A percentile compares a stretch with the other conserved stretches of the same genome.
Conservation (phyloP, 2,797 vertebrate genomes). For the Pangasius mekongensis region DNA sequence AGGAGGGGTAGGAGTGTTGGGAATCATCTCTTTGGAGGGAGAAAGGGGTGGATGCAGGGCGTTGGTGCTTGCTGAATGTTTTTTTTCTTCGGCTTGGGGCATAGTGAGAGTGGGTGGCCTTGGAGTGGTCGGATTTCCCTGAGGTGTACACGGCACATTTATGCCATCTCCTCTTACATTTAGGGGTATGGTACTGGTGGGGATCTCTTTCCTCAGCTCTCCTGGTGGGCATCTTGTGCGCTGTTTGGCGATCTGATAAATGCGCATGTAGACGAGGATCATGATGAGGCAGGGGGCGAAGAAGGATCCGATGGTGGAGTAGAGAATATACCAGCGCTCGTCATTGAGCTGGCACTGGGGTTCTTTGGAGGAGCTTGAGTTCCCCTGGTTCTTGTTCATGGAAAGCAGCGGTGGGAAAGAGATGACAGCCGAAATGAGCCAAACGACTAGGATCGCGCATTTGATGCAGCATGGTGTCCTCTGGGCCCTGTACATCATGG, state of each 20-base stretch:
- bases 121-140: conserved; percentile 60
- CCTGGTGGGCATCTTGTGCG: conserved; percentile 80
- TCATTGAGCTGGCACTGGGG: conserved; percentile 88
- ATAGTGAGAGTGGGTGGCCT: conserved; percentile 75
- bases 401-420: conserved; percentile 91
- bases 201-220: conserved; percentile 73
- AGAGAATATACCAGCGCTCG: conserved; percentile 93
- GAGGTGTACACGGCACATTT: conserved; percentile 64
- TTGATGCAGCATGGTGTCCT: conserved; percentile 89
- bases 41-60: conserved; percentile 74
- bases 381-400: conserved; percentile 78
- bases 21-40: conserved; percentile 55
- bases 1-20: conserved; percentile 53
- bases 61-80: conserved; percentile 61
- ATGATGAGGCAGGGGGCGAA: conserved; percentile 95
- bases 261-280: conserved; percentile 92
- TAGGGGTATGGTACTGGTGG: conserved; percentile 62
- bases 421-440: conserved; percentile 89
- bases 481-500: conserved; percentile 85
- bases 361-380: conserved; percentile 59
- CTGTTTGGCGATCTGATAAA: conserved; percentile 92
- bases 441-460: conserved; percentile 86
- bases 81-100: conserved; percentile 61
- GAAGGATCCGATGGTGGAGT: conserved; percentile 93
- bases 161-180: conserved; percentile 74